phyloP scores from a whole-genome alignment of 2,888 invertebrate species.

The Axea sp. region DNA sequence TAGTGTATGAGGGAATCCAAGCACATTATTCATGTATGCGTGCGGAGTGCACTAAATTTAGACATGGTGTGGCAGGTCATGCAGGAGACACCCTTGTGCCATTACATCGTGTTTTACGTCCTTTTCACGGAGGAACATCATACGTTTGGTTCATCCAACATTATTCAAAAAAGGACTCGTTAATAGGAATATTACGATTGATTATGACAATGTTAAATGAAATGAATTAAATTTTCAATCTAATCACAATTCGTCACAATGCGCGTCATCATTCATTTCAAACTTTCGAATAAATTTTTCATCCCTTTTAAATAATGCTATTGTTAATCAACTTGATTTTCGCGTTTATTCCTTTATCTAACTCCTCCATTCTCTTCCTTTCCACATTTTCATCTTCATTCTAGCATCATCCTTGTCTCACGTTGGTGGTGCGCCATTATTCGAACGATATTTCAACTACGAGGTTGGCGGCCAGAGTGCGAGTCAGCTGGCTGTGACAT shows the following conservation, averaged over 20 bases:
- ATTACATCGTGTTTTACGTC: constrained; percentile 71
- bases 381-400: constrained; percentile 60
- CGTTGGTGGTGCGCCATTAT: constrained; percentile 76
- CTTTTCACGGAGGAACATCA: constrained; percentile 72
- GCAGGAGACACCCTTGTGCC: constrained; percentile 68
- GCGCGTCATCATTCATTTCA: too few species aligned
- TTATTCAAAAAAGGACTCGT: constrained; percentile 64
- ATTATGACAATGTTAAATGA: too few species aligned
- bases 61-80: constrained; percentile 71
- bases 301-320: too few species aligned
- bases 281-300: too few species aligned
- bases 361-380: constrained; percentile 56
- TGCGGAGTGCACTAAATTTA: constrained; percentile 74
- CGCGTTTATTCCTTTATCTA: constrained; percentile 14
- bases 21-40: constrained; percentile 74
- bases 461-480: constrained; percentile 72
- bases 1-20: constrained; percentile 68
- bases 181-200: constrained; percentile 36
- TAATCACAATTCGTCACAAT: too few species aligned
- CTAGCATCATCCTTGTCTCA: constrained; percentile 57
- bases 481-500: constrained; percentile 80
- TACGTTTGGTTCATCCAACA: constrained; percentile 67
- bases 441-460: constrained; percentile 78
- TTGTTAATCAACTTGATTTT: too few species aligned
- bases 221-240: too few species aligned